Percentiles rank a stretch among this genome's conserved stretches.
Conservation (phyloP, 2,888 invertebrate species). For the Hirtodrosophila duncani region DNA sequence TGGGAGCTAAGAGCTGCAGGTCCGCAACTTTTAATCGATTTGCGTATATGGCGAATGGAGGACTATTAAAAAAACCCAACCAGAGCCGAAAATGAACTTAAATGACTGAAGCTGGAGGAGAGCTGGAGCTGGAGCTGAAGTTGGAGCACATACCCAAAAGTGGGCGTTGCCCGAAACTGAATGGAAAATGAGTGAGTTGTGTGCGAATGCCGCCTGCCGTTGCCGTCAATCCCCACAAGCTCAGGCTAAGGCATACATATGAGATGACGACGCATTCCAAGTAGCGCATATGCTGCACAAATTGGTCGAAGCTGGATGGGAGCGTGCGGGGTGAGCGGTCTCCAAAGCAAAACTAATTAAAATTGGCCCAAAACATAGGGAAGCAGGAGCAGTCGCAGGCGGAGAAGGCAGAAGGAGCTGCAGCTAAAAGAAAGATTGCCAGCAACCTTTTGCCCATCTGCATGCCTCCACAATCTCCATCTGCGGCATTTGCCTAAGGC, state of each 20-base stretch:
- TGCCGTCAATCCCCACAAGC: too few relatives aligned
- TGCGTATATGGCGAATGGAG: conserved; percentile 72
- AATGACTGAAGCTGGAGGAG: too few relatives aligned
- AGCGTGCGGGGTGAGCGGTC: conserved; percentile 24
- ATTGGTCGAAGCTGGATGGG: conserved; percentile 32
- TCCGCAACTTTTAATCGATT: conserved; percentile 77
- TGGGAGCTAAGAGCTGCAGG: too few relatives aligned
- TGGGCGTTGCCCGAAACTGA: conserved; percentile 75
- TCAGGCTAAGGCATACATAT: too few relatives aligned
- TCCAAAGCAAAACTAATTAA: conserved; percentile 76
- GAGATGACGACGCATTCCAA: conserved; percentile 59
- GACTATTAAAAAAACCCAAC: conserved; percentile 59
- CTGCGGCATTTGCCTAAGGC: conserved; percentile 65
- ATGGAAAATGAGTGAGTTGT: conserved; percentile 75
- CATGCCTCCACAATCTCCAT: conserved; percentile 66
- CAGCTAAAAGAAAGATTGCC: conserved; percentile 28
- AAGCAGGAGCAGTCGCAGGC: conserved; percentile 2
- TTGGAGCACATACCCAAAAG: conserved; percentile 70
- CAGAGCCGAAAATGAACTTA: conserved; percentile 68
- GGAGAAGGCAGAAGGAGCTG: neutral
- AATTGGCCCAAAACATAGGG: conserved; percentile 74
- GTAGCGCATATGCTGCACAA: conserved; percentile 68
- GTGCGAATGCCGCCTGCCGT: conserved; percentile 42
- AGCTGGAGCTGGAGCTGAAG: too few relatives aligned
- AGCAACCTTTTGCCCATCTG: conserved; percentile 69